Evolutionary conservation across 2,888 invertebrate genomes (phyloP), one percentile per base, ranked within the genome.

Genomic region (Xestia ashworthii): DNA sequence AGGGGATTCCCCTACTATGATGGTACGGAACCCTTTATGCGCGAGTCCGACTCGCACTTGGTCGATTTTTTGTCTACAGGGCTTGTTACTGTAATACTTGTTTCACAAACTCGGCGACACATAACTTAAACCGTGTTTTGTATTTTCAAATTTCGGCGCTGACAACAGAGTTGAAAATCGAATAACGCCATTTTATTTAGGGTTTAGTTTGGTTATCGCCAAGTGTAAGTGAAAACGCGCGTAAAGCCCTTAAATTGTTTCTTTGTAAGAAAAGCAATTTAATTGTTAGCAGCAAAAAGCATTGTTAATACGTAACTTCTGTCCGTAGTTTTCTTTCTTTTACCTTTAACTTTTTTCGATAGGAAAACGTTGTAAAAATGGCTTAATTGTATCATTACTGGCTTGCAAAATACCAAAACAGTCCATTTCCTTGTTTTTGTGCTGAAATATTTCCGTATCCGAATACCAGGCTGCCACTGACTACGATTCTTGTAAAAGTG

Each of bases 341-440:
- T 41, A 5, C 12, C 9, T 75, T 32, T 16, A 12, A 12, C 5
- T 16, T 32, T 16, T 60, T 32, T 22, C 16, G 1, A 14, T 3
- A 11, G 14, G 25, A 79, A 69, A 72, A 5, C 16, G 16, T 68
- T 41, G 46, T 50, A 25, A 65, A 48, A 65, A 68, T 64, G 25
- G 50, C n/a, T 48, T 68, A 58, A 69, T 77, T 80, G 58, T n/a
- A 78, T 78, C 46, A 83, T 83, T 53, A 83, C 53, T 38, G 32
- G 6, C 58, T 38, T n/a, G 58, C 32, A 69, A 83, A 38, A 83
- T n/a, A 41, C 44, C 44, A 70, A 38, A 55, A 46, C 14, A 83
- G 68, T 58, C 0, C 1, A 58, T 12, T 66, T 53, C 22, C 14
- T 60, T 11, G 67, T 62, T 78, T 71, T 83, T 64, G 8, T 72